Base-by-base conservation (phyloP, 2,888 invertebrate species). In the Pseudococcus viburni region DNA sequence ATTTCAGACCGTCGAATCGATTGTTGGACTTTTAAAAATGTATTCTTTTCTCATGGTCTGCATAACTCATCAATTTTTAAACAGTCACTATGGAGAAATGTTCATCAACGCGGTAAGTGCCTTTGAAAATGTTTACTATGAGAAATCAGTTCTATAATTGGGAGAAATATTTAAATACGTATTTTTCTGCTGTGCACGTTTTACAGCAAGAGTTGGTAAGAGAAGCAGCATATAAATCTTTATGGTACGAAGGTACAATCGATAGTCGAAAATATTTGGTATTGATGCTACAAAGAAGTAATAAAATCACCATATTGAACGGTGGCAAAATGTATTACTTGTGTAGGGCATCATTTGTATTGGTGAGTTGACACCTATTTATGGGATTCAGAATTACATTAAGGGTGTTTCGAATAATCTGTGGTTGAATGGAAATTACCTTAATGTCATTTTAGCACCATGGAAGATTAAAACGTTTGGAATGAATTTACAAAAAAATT, bases 261-360 rank as follows among this genome's bases (percentile, higher is more conserved):
- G n/a, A 85, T 22, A n/a, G 46, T 22, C n/a, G 85, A 42, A 73
- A 88, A 84, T 46, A 68, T 12, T 2, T 89, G 26, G 26, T 88
- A n/a, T 19, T 88, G 48, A 89, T 89, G 9, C 22, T 89, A 3
- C 26, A 19, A 6, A 19, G 88, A 33, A 77, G 85, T 46, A 68
- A 42, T 22, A 88, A 85, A 85, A 73, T 68, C 2, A 77, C 80
- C 0, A 22, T 59, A 46, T n/a, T 89, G 11, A 89, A 59, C 26
- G 89, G 89, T n/a, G 84, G 84, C 15, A 85, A 89, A 85, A 77
- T 89, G 88, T 89, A 89, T 80, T 46, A 89, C 46, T 85, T 89
- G 19, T 83, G 86, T 39, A 46, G 59, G 15, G 19, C 48, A 1
- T 89, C 89, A 0, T 89, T 89, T 26, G 55, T 89, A 1, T 2